Evolutionary conservation across 2,888 invertebrate species (phyloP).

Genomic region (Drosophila neotestacea): DNA sequence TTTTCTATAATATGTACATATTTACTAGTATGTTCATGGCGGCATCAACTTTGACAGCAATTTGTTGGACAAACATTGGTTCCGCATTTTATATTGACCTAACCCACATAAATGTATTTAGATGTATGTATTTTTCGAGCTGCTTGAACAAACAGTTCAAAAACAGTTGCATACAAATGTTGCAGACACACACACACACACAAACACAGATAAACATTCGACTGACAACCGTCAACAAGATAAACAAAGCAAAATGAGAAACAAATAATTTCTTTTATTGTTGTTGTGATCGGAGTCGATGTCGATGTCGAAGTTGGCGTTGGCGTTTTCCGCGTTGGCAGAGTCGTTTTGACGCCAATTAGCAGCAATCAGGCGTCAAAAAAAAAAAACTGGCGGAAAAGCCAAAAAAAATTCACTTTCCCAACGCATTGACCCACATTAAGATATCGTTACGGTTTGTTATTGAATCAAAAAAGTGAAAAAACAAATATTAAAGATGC

Average conservation of each 20-base stretch:
- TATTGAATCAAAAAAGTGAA: constrained; percentile 24
- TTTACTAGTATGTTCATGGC: constrained; percentile 4
- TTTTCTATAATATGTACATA: constrained; percentile 7
- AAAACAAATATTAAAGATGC: constrained; percentile 3
- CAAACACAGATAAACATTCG: constrained; percentile 1
- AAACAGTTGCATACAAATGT: constrained; percentile 77
- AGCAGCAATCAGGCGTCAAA: constrained; percentile 77
- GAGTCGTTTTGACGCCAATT: constrained; percentile 76
- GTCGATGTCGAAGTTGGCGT: constrained; percentile 12
- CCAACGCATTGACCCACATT: constrained; percentile 72
- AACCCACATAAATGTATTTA: constrained; percentile 62
- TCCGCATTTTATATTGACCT: constrained; percentile 61
- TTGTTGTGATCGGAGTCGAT: constrained; percentile 15
- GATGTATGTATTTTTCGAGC: constrained; percentile 29
- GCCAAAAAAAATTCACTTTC: constrained; percentile 67
- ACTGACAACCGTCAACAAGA: constrained; percentile 56
- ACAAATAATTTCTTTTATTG: constrained; percentile 48
- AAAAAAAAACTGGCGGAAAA: constrained; percentile 55
- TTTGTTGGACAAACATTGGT: constrained; percentile 47
- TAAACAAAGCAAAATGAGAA: constrained; percentile 66
- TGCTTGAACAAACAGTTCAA: constrained; percentile 41
- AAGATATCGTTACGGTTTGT: constrained; percentile 38
- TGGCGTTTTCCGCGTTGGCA: constrained; percentile 54
- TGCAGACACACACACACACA: constrained; percentile 41
- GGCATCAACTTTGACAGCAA: constrained; percentile 49